Base-by-base conservation (phyloP, 2,888 invertebrate genomes). In the Pyrochroa serraticornis region DNA sequence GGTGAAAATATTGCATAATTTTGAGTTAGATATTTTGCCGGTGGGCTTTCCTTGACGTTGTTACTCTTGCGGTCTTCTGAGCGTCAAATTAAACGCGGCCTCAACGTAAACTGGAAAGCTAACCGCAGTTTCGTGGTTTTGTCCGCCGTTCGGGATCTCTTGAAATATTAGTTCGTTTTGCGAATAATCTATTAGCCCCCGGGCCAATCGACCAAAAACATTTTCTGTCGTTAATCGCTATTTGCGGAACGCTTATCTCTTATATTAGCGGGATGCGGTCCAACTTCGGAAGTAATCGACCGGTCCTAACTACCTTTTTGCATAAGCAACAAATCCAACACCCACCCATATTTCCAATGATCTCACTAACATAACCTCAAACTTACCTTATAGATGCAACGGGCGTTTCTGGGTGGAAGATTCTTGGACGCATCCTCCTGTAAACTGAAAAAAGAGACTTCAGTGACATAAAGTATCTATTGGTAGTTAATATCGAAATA, bases 301-400 rank as follows among this genome's bases (percentile, higher is more conserved):
- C 60, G 59, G 64, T 63, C 61, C 62, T 58, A 35, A 46, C 35
- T 55, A 64, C 62, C 64, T 68, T 68, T 68, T 68, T 68, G 68
- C 62, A 62, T 65, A 62, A n/a, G n/a, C n/a, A n/a, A n/a, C n/a
- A n/a, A n/a, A n/a, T n/a, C n/a, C n/a, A n/a, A n/a, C n/a, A n/a
- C n/a, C n/a, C n/a, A n/a, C n/a, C n/a, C n/a, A n/a, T n/a, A n/a
- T n/a, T n/a, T n/a, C n/a, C n/a, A n/a, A n/a, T n/a, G n/a, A n/a
- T n/a, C n/a, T n/a, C n/a, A n/a, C n/a, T n/a, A n/a, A n/a, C n/a
- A n/a, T n/a, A n/a, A n/a, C n/a, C n/a, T n/a, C n/a, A n/a, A n/a
- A n/a, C n/a, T n/a, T n/a, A n/a, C n/a, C n/a, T n/a, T n/a, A n/a
- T n/a, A n/a, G n/a, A n/a, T n/a, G n/a, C n/a, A n/a, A n/a, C n/a